Evolutionary conservation across 2,888 invertebrate genomes (phyloP).

Genomic region (Muscina levida): DNA sequence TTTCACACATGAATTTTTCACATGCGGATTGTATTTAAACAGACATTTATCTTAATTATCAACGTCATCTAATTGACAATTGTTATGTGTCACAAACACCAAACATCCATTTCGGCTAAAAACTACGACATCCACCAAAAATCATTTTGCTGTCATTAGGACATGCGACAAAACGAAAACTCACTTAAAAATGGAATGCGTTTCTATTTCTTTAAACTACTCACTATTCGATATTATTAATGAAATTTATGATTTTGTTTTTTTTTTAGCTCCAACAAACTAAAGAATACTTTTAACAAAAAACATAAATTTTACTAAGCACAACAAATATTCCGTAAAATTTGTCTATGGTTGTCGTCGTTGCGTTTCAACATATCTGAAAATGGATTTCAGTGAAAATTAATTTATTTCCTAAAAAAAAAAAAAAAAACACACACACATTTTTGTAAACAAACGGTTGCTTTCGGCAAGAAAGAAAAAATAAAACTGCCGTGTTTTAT

Average conservation of each 20-base stretch:
- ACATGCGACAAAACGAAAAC: too few relatives aligned
- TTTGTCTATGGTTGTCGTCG: conserved; percentile 23
- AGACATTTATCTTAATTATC: too few relatives aligned
- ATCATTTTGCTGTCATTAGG: background rate
- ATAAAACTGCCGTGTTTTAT: conserved; percentile 30
- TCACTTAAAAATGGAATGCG: too few relatives aligned
- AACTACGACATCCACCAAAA: background rate
- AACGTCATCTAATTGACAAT: too few relatives aligned
- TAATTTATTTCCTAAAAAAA: conserved; percentile 20
- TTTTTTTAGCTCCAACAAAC: background rate
- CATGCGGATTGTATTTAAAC: too few relatives aligned
- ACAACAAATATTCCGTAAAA: background rate
- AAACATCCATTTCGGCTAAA: background rate
- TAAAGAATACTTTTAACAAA: conserved; percentile 1
- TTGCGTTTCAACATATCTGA: conserved; percentile 13
- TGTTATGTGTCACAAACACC: too few relatives aligned
- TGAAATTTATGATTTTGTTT: conserved; percentile 15
- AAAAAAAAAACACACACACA: too few relatives aligned
- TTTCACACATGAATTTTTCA: too few relatives aligned
- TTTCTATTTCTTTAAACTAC: too few relatives aligned
- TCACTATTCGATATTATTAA: background rate
- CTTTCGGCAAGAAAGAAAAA: background rate
- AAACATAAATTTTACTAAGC: conserved; percentile 1
- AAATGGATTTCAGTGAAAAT: conserved; percentile 20
- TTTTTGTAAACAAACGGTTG: conserved; percentile 48